phyloP scores from a whole-genome alignment of 2,888 invertebrate genomes.

The Escarpia spicata region DNA sequence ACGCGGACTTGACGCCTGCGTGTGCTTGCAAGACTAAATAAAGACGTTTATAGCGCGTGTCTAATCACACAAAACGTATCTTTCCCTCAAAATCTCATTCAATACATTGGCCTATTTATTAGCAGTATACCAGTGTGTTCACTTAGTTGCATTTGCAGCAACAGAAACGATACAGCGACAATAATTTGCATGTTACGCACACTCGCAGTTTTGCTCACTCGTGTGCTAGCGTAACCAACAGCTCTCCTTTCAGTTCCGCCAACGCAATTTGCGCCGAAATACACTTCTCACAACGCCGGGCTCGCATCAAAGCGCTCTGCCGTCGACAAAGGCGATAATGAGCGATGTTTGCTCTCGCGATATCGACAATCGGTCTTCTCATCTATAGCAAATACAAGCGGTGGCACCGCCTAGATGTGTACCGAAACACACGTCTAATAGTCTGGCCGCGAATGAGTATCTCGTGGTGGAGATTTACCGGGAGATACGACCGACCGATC shows the following conservation, averaged over 20 bases:
- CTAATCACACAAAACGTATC: no score
- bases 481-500: not conserved
- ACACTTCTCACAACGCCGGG: not conserved
- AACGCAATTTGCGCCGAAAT: not conserved
- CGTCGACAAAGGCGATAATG: conserved; percentile 16
- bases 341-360: not conserved
- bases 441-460: not conserved
- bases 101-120: not conserved
- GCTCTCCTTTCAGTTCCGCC: not conserved
- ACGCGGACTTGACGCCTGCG: no score
- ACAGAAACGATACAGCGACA: not conserved
- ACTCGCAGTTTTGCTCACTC: not conserved
- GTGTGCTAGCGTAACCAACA: not conserved
- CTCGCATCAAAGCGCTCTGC: not conserved
- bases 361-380: not conserved
- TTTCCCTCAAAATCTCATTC: no score
- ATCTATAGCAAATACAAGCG: not conserved
- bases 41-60: no score
- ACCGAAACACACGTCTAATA: not conserved
- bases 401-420: not conserved
- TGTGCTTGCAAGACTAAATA: no score
- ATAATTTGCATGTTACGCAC: not conserved
- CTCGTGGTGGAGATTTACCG: not conserved
- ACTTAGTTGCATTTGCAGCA: not conserved
- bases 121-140: not conserved